Evolutionary conservation across 30 jellyfish, hydroid and myxozoan species (phyloP).

Genomic region (Catostylus mosaicus): DNA sequence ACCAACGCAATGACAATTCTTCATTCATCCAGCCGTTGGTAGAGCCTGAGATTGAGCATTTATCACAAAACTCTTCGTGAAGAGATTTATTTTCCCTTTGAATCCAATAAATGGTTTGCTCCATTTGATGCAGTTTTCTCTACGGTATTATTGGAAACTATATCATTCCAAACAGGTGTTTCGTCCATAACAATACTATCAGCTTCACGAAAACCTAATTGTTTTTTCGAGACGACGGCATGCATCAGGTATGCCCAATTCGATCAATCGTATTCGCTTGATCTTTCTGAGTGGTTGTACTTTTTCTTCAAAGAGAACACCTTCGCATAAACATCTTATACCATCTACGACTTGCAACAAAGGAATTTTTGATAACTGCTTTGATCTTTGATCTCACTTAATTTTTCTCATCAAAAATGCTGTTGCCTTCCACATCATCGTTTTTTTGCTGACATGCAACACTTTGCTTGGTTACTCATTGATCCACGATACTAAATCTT

Average conservation of each 20-base stretch:
- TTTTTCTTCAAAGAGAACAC: conserved; percentile 3
- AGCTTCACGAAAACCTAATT: background rate
- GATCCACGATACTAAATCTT: conserved; percentile 32
- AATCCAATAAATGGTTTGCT: background rate
- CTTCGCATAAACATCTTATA: background rate
- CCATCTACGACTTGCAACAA: conserved; percentile 3
- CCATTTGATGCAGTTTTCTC: conserved; percentile 53
- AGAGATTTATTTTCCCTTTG: background rate
- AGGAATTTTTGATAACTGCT: background rate
- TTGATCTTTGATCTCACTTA: too few relatives aligned
- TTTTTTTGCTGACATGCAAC: conserved; percentile 38
- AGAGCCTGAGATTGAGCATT: background rate
- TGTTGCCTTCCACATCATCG: background rate
- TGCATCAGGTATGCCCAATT: background rate
- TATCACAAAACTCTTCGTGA: background rate
- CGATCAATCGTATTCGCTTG: background rate
- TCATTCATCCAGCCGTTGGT: background rate
- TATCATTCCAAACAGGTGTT: background rate
- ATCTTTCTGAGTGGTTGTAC: background rate
- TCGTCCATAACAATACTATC: background rate
- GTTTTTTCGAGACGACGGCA: background rate
- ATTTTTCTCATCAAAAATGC: conserved; percentile 4
- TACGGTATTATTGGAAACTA: conserved; percentile 28
- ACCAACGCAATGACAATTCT: conserved; percentile 1
- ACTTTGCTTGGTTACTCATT: conserved; percentile 22